These are phyloP conservation scores for Nansenia antarctica DNA, from an alignment of 2,113 vertebrate genomes.

Conservation along the genomic window DNA sequence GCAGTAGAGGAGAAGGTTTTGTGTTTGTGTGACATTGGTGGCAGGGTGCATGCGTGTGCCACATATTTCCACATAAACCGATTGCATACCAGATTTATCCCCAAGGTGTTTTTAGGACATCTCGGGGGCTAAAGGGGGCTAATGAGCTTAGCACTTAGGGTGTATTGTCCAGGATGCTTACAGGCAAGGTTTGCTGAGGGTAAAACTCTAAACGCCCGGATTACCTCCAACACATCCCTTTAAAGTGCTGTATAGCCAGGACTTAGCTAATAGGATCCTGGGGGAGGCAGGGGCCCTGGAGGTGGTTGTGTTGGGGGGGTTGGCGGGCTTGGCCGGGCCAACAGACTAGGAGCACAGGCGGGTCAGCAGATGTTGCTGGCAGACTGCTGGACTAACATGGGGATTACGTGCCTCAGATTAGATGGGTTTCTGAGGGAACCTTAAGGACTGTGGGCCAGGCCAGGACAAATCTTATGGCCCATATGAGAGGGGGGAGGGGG, in stretches of 20 bases:
- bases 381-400: constrained; percentile 64
- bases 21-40: background rate
- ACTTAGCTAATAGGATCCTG: constrained; percentile 91
- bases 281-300: constrained; percentile 68
- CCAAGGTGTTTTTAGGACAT: constrained; percentile 80
- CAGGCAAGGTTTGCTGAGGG: constrained; percentile 94
- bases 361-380: constrained; percentile 75
- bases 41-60: constrained; percentile 41
- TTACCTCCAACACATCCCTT: constrained; percentile 93
- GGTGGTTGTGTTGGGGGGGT: constrained; percentile 30
- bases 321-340: constrained; percentile 46
- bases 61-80: constrained; percentile 72
- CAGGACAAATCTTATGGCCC: constrained; percentile 44
- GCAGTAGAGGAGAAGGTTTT: background rate
- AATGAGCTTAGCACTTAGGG: constrained; percentile 93
- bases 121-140: constrained; percentile 83
- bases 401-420: constrained; percentile 76
- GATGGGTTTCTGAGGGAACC: constrained; percentile 63
- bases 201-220: constrained; percentile 93
- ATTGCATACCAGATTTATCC: constrained; percentile 73
- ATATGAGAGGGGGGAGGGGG: constrained; percentile 25
- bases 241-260: constrained; percentile 96
- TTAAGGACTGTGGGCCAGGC: constrained; percentile 45
- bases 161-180: constrained; percentile 89
- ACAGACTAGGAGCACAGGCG: constrained; percentile 43